Percentiles rank a stretch among this genome's conserved stretches.
These are phyloP conservation scores for Formica selysi DNA, from an alignment of 1,140 invertebrate genomes.

Conservation along the genomic window DNA sequence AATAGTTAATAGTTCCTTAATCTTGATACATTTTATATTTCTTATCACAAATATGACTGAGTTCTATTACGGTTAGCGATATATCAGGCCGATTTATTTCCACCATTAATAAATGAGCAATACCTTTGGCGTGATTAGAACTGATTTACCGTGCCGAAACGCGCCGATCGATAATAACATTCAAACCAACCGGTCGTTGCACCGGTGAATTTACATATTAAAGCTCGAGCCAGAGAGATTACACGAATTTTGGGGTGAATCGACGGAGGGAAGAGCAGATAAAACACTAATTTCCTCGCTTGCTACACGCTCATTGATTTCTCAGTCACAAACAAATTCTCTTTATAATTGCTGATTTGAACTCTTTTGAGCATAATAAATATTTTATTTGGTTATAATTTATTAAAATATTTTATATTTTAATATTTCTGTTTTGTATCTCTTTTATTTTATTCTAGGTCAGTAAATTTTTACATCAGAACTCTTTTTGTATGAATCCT, in stretches of 20 bases:
- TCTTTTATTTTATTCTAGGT: not conserved
- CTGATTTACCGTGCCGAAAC: constrained; percentile 44
- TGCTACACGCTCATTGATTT: constrained; percentile 64
- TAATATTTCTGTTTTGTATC: not conserved
- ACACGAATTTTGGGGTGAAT: constrained; percentile 59
- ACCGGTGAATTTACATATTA: constrained; percentile 73
- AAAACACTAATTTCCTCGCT: constrained; percentile 64
- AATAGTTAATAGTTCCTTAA: not conserved
- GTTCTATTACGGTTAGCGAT: not conserved
- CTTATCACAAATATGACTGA: constrained; percentile 1
- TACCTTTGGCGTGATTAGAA: constrained; percentile 29
- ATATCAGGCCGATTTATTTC: constrained; percentile 25
- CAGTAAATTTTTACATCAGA: not conserved
- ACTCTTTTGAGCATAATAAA: not conserved
- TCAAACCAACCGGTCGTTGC: constrained; percentile 68
- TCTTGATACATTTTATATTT: not conserved
- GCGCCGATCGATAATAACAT: constrained; percentile 49
- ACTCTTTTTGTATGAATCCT: not conserved
- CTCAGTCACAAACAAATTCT: constrained; percentile 6
- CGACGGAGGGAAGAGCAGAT: not conserved
- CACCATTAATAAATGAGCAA: constrained; percentile 45
- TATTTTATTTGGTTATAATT: not conserved
- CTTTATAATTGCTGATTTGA: not conserved
- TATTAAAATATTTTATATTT: not conserved
- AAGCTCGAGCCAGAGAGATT: constrained; percentile 71